Conservation (phyloP, 2,888 invertebrate genomes). For the Ophonus ardosiacus region DNA sequence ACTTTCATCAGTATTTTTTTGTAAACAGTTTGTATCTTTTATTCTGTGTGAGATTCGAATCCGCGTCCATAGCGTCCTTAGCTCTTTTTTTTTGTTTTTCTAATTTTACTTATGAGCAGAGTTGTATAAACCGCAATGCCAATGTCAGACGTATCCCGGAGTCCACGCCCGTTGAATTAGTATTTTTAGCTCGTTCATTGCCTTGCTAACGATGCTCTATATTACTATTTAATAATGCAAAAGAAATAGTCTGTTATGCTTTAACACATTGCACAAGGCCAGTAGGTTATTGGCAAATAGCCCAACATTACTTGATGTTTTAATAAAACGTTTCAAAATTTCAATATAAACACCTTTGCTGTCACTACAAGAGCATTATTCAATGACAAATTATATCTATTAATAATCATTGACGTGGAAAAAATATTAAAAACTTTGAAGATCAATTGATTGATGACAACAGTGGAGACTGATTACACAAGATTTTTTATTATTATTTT, state of each 20-base stretch:
- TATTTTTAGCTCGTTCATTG: constrained; percentile 62
- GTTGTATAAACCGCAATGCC: constrained; percentile 47
- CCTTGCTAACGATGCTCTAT: constrained; percentile 42
- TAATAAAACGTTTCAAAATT: constrained; percentile 41
- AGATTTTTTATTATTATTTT: not conserved
- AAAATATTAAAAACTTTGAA: not conserved
- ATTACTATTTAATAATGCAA: constrained; percentile 48
- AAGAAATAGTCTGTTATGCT: constrained; percentile 29
- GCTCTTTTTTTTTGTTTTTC: not conserved
- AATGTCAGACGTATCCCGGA: constrained; percentile 49
- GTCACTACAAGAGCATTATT: constrained; percentile 18
- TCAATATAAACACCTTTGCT: constrained; percentile 42
- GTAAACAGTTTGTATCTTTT: no score
- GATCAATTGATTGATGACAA: not conserved
- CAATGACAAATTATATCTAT: constrained; percentile 29
- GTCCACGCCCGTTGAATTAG: constrained; percentile 14
- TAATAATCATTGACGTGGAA: not conserved
- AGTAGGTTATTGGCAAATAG: constrained; percentile 55
- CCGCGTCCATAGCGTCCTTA: not conserved
- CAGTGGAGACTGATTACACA: not conserved
- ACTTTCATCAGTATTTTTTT: no score
- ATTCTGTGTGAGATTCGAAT: no score
- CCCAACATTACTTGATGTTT: constrained; percentile 16
- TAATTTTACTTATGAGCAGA: not conserved
- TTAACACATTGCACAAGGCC: constrained; percentile 39